Evolutionary conservation across 2,113 vertebrate genomes (phyloP).

Genomic region (Bothrops jararaca): DNA sequence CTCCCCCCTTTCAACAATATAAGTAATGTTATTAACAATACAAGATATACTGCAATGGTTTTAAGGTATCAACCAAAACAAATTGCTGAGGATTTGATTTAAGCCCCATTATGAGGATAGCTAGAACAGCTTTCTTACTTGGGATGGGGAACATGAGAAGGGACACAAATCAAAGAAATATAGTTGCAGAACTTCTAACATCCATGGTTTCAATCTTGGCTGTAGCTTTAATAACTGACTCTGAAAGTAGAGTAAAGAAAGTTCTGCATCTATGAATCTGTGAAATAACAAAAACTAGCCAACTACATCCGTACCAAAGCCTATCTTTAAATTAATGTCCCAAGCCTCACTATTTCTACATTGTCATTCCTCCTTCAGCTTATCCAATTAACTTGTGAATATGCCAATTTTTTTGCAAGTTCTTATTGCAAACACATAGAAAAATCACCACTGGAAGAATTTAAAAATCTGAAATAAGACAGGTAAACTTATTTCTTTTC

Average conservation of each 20-base stretch:
- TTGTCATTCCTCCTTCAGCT: background rate
- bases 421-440: background rate
- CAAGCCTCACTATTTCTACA: background rate
- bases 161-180: background rate
- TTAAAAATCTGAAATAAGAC: background rate
- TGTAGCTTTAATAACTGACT: background rate
- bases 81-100: background rate
- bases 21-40: background rate
- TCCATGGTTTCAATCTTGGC: background rate
- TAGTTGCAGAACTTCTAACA: background rate
- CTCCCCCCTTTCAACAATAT: background rate
- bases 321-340: background rate
- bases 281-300: background rate
- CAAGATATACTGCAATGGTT: background rate
- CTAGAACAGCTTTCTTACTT: background rate
- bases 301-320: background rate
- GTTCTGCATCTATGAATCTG: background rate
- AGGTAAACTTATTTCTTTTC: background rate
- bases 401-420: background rate
- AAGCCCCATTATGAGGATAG: background rate
- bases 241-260: background rate
- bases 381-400: background rate
- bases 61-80: background rate
- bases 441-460: background rate
- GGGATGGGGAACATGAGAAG: background rate